Evolutionary conservation across 2,113 vertebrate species (phyloP), one percentile per base, ranked within the genome.

Genomic region (Nycticryphes semicollaris): DNA sequence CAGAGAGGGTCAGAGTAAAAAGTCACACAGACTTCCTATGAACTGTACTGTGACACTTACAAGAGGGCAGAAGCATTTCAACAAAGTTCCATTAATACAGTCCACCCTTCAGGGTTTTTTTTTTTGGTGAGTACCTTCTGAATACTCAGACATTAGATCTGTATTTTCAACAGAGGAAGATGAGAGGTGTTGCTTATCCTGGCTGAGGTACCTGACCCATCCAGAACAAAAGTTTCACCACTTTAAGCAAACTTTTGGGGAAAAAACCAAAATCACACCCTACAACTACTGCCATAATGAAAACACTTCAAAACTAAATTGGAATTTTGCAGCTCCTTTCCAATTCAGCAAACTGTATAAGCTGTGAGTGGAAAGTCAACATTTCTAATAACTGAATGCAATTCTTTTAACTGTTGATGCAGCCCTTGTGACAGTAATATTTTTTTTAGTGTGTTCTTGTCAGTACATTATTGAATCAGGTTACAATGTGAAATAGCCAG

Each of bases 221-320:
- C 5, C 17, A 75, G 43, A 73, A 37, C 17, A 48, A 7, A 69
- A 5, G 6, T 67, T 57, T 16, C 48, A 64, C 22, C 3, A 50
- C 12, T 60, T 78, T 62, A 33, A 62, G 4, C 14, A 79, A 88
- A n/a, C 2, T 45, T 33, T 13, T 28, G 4, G 12, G 23, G 6
- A 50, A 2, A 5, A 16, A 19, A 22, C 4, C 15, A 30, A 23
- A 17, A 24, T 21, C 9, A 59, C 0, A 2, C 4, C 3, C 10
- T 7, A 15, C 20, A 27, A 19, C 19, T 31, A 14, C 5, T 9
- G 43, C 3, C 4, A 22, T 59, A 51, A 72, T 14, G 27, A 82
- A 87, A 95, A 27, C 0, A 1, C 12, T 66, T 86, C 9, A 77
- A 43, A 87, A 72, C 7, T 43, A 48, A 80, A 60, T 18, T 7